Percentiles rank a stretch among this genome's conserved stretches.
phyloP scores from a whole-genome alignment of 2,888 invertebrate genomes.

The Volucella zonaria region DNA sequence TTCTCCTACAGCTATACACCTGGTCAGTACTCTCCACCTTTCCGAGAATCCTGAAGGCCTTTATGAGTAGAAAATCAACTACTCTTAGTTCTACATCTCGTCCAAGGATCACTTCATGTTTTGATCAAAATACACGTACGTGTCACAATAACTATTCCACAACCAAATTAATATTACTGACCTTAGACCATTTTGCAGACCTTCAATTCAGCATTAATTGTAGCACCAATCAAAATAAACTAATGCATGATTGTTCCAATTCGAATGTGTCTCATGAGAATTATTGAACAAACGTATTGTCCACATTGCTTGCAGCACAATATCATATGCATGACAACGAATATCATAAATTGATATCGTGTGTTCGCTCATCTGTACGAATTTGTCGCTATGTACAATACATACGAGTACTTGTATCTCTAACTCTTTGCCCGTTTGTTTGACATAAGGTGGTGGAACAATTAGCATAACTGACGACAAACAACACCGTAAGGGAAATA shows the following conservation, averaged over 20 bases:
- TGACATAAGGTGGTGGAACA: constrained; percentile 57
- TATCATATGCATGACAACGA: constrained; percentile 52
- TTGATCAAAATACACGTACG: no score
- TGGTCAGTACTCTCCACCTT: no score
- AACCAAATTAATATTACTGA: background rate
- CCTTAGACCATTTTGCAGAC: constrained; percentile 10
- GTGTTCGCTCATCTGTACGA: constrained; percentile 39
- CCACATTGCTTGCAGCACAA: constrained; percentile 32
- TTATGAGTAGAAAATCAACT: no score
- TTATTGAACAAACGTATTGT: constrained; percentile 17
- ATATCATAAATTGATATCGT: constrained; percentile 63
- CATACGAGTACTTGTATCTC: no score
- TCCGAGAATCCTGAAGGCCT: no score
- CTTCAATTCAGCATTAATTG: constrained; percentile 17
- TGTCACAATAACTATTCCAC: no score
- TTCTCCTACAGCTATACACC: no score
- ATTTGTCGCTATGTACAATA: constrained; percentile 4
- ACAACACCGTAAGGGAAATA: constrained; percentile 60
- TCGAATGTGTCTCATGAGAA: constrained; percentile 39
- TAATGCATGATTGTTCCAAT: constrained; percentile 36
- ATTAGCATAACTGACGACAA: constrained; percentile 73
- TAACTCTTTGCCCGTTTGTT: constrained; percentile 15
- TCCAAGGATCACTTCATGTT: no score
- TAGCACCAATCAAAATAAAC: constrained; percentile 38
- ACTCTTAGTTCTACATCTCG: no score